phyloP scores from a whole-genome alignment of 2,113 vertebrate genomes.

The Pitta sordida region DNA sequence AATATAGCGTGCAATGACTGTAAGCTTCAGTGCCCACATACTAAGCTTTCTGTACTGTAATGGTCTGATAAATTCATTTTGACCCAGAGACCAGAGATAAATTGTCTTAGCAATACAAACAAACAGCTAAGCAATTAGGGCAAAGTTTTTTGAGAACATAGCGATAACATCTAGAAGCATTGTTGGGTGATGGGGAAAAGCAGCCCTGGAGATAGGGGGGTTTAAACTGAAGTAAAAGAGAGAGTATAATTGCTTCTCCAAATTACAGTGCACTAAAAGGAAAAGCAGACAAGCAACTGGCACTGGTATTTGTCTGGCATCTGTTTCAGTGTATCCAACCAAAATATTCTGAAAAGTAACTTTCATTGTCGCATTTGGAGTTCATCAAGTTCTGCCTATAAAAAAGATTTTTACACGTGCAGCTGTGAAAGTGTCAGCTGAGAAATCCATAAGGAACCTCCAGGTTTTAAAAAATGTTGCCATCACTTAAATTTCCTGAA shows the following conservation, averaged over 20 bases:
- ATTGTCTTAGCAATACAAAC: constrained; percentile 69
- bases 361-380: background rate
- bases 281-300: constrained; percentile 3
- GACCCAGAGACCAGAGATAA: constrained; percentile 69
- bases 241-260: constrained; percentile 26
- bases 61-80: constrained; percentile 68
- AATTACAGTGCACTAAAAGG: background rate
- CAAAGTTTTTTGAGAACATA: constrained; percentile 40
- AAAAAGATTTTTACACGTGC: background rate
- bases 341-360: background rate
- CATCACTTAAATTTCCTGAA: background rate
- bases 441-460: background rate
- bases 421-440: background rate
- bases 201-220: background rate
- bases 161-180: constrained; percentile 57
- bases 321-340: constrained; percentile 9
- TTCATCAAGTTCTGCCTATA: background rate
- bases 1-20: constrained; percentile 54
- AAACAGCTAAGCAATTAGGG: constrained; percentile 61
- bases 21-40: constrained; percentile 64
- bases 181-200: constrained; percentile 11
- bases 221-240: constrained; percentile 19
- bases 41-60: constrained; percentile 62
- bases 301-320: constrained; percentile 7
- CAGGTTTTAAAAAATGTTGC: background rate